A percentile compares a stretch with the other conserved stretches of the same genome.
These are phyloP conservation scores for Pseudomyrmex dendroicus DNA, from an alignment of 1,140 invertebrate genomes.

Conservation along the genomic window DNA sequence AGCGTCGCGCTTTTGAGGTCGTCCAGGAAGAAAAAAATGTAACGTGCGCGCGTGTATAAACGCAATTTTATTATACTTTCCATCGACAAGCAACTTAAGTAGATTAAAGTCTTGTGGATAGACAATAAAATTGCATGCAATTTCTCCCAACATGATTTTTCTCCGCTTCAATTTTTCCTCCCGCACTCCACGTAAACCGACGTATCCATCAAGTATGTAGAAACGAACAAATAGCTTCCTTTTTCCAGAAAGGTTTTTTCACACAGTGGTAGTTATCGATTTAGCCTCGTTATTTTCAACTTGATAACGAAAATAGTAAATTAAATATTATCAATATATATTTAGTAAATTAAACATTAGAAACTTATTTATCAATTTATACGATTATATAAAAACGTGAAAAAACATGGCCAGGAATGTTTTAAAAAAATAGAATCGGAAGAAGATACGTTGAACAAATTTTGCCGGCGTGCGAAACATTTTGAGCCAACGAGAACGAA, in stretches of 20 bases:
- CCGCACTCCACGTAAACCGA: background rate
- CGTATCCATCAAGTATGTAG: conserved; percentile 29
- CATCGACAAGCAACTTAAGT: conserved; percentile 47
- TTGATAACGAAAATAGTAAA: background rate
- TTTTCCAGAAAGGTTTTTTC: background rate
- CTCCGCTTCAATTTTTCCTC: conserved; percentile 37
- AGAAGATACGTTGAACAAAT: background rate
- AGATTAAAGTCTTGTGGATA: conserved; percentile 9
- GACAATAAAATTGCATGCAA: conserved; percentile 52
- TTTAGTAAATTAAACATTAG: too few relatives aligned
- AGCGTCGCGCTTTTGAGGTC: conserved; percentile 2
- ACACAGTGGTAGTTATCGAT: background rate
- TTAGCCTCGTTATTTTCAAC: background rate
- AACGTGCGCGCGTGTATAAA: conserved; percentile 21
- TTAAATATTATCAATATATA: background rate
- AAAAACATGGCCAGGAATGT: too few relatives aligned
- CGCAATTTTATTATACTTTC: conserved; percentile 49
- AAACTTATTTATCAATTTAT: background rate
- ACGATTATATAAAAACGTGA: too few relatives aligned
- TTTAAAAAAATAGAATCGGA: background rate
- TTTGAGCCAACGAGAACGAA: too few relatives aligned
- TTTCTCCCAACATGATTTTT: conserved; percentile 35
- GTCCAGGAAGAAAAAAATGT: conserved; percentile 10
- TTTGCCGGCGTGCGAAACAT: background rate
- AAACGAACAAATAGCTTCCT: conserved; percentile 27